phyloP scores from a whole-genome alignment of 2,113 vertebrate genomes.

The Mormyrus lacerda region DNA sequence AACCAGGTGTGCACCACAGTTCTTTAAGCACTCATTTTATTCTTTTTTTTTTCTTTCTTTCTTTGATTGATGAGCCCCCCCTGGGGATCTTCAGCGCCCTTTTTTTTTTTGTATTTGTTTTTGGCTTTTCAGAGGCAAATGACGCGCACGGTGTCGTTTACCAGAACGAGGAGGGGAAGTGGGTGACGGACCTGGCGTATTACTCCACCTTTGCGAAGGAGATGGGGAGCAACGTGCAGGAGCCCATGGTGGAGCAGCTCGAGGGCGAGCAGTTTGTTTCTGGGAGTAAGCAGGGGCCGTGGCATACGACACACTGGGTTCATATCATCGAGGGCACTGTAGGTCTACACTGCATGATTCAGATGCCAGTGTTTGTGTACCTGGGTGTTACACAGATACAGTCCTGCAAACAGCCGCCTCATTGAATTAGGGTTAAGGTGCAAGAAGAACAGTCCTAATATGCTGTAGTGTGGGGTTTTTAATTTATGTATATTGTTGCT shows the following conservation, averaged over 20 bases:
- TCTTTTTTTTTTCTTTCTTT: neutral
- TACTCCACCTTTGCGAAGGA: slow-evolving; percentile 83
- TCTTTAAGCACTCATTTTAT: neutral
- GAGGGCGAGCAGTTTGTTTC: slow-evolving; percentile 74
- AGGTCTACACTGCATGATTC: neutral
- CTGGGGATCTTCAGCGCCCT: neutral
- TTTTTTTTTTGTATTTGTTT: neutral
- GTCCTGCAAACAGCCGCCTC: neutral
- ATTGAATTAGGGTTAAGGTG: neutral
- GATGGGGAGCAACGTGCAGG: slow-evolving; percentile 51
- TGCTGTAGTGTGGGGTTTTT: neutral
- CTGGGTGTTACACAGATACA: neutral
- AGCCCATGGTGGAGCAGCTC: slow-evolving; percentile 39
- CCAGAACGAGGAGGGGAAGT: slow-evolving; percentile 88
- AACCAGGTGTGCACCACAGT: slow-evolving; percentile 44
- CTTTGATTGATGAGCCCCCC: neutral
- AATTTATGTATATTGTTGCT: neutral
- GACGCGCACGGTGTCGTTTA: slow-evolving; percentile 72
- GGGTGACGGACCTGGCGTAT: slow-evolving; percentile 95
- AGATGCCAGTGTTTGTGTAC: neutral
- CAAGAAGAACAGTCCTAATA: neutral
- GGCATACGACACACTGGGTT: neutral
- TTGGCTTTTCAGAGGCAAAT: slow-evolving; percentile 50
- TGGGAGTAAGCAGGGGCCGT: slow-evolving; percentile 64
- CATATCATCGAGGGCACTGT: neutral